Percentiles rank a stretch among this genome's conserved stretches.
Evolutionary conservation across 2,797 vertebrate species (phyloP).

Genomic region (Protosalanx chinensis): DNA sequence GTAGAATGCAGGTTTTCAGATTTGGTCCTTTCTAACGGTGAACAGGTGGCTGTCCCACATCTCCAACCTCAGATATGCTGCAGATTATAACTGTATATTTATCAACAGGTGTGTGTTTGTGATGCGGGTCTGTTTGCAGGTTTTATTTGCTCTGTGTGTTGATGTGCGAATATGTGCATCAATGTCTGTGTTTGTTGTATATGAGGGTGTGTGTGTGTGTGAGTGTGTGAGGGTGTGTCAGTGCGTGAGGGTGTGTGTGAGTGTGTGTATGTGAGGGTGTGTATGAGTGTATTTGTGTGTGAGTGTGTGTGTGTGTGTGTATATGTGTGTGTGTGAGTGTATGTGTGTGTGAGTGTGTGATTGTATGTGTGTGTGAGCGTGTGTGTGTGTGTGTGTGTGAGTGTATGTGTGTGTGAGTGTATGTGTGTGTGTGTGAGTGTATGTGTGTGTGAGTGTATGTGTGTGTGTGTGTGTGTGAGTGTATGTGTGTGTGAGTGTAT

Average conservation of each 20-base stretch:
- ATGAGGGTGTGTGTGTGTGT: neutral
- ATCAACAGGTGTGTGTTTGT: slow-evolving; percentile 60
- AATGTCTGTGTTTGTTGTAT: too few species aligned
- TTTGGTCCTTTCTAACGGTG: neutral
- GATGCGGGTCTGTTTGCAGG: neutral
- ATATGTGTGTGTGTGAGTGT: too few species aligned
- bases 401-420: neutral
- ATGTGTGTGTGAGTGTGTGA: too few species aligned
- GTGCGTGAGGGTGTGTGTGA: too few species aligned
- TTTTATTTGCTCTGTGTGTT: neutral
- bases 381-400: too few species aligned
- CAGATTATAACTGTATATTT: slow-evolving; percentile 68
- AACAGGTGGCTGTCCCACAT: slow-evolving; percentile 62
- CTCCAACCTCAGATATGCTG: slow-evolving; percentile 70
- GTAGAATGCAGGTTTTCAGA: neutral
- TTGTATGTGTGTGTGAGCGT: too few species aligned
- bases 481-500: neutral
- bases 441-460: neutral
- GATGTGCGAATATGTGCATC: too few species aligned
- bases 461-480: neutral
- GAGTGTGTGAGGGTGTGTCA: neutral
- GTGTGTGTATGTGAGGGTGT: too few species aligned
- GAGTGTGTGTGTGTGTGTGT: too few species aligned
- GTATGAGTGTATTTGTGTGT: too few species aligned
- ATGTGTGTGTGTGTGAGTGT: neutral